Base-by-base conservation (phyloP, 2,888 invertebrate species). In the Agrotis clavis region DNA sequence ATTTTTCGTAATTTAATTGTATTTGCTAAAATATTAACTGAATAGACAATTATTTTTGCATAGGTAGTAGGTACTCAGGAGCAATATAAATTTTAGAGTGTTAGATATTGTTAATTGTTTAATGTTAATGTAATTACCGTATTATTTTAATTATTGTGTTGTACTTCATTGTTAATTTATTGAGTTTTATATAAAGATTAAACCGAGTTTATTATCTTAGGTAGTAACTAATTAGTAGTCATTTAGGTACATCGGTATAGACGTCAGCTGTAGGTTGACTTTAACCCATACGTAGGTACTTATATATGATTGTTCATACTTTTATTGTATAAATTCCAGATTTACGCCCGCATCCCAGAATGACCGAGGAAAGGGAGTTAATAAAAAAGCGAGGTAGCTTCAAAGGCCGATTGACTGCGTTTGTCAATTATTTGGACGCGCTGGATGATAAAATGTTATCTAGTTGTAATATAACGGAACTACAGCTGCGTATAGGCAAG, bases 371-470 rank as follows among this genome's bases (percentile, higher is more conserved):
- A 35, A 57, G 1, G 57, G 57, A 57, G 57, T 35, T 57, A 35
- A 57, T 57, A 57, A 57, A 35, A 35, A 57, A 57, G 35, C 57
- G 57, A 57, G 57, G 35, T 57, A 57, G 57, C 35, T 57, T 57
- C 57, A 57, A 57, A 57, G 56, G 35, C 35, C 57, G 57, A 57
- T 57, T 57, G 35, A 57, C 57, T 7, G 35, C 35, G 13, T 57
- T 57, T 35, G 35, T 35, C n/a, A 57, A 57, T 57, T 57, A 57
- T 35, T 35, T 57, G 6, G 57, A 57, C 35, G 30, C 35, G 7
- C n/a, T 57, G n/a, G n/a, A 57, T 18, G n/a, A 14, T n/a, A 57
- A 57, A 57, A 35, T n/a, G n/a, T 57, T 35, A n/a, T 35, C 57
- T n/a, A 57, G 57, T 5, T 57, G n/a, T 13, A 35, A 35, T 35